These are phyloP conservation scores for Dendrocopos noguchii DNA, from an alignment of 2,113 vertebrate species.

Conservation along the genomic window DNA sequence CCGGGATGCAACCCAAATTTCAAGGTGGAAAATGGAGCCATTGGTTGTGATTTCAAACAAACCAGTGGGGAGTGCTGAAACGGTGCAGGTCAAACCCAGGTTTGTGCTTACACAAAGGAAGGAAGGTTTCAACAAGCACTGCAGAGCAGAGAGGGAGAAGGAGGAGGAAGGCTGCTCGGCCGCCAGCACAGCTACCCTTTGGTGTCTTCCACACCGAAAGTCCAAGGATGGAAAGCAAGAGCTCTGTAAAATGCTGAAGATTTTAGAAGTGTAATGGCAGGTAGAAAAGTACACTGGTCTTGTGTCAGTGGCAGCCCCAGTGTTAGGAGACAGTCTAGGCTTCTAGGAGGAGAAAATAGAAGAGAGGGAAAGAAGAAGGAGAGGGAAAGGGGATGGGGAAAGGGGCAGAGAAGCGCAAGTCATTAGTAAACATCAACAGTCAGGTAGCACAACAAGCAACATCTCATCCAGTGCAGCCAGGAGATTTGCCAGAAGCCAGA, in stretches of 20 bases:
- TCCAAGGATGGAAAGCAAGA: conserved; percentile 78
- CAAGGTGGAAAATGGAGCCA: conserved; percentile 11
- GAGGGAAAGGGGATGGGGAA: conserved; percentile 62
- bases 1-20: not conserved
- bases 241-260: conserved; percentile 77
- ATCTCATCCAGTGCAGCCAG: not conserved
- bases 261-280: conserved; percentile 76
- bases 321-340: conserved; percentile 79
- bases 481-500: conserved; percentile 32
- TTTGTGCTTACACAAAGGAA: conserved; percentile 71
- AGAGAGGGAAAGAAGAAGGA: conserved; percentile 45
- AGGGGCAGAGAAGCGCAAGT: conserved; percentile 79
- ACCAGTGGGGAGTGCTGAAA: not conserved
- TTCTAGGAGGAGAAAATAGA: conserved; percentile 83
- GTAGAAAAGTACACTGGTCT: conserved; percentile 79
- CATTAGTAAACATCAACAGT: conserved; percentile 79
- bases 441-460: conserved; percentile 62
- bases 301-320: conserved; percentile 76
- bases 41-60: conserved; percentile 1
- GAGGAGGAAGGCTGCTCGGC: conserved; percentile 69
- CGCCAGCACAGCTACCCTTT: conserved; percentile 71
- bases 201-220: conserved; percentile 74
- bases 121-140: conserved; percentile 76
- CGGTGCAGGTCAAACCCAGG: conserved; percentile 2
- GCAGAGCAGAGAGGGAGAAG: conserved; percentile 63